These are phyloP conservation scores for Trachelipus rathkii DNA, from an alignment of 1,140 invertebrate genomes.

Conservation along the genomic window DNA sequence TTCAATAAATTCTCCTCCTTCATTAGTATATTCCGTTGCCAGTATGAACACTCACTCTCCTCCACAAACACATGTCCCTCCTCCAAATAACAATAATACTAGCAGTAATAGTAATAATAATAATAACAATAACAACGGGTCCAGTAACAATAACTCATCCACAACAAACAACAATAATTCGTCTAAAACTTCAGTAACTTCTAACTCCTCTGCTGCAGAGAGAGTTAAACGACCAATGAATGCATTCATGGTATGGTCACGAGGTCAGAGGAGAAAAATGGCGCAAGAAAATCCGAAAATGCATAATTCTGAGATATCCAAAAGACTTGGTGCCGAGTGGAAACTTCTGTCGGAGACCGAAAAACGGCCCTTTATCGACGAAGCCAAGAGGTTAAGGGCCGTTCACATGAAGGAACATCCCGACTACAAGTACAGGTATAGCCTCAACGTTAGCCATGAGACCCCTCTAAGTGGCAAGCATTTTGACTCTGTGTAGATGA, in stretches of 20 bases:
- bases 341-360: slow-evolving; percentile 93
- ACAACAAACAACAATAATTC: slow-evolving; percentile 38
- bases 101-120: slow-evolving; percentile 45
- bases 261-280: slow-evolving; percentile 96
- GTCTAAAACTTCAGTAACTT: slow-evolving; percentile 32
- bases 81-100: slow-evolving; percentile 44
- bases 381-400: slow-evolving; percentile 86
- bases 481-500: slow-evolving; percentile 18
- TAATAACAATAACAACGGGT: slow-evolving; percentile 46
- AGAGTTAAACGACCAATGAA: slow-evolving; percentile 71
- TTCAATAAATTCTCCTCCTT: slow-evolving; percentile 35
- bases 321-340: slow-evolving; percentile 92
- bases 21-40: slow-evolving; percentile 43
- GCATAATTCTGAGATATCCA: slow-evolving; percentile 91
- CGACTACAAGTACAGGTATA: slow-evolving; percentile 65
- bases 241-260: slow-evolving; percentile 68
- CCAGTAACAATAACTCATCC: slow-evolving; percentile 44
- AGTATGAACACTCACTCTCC: slow-evolving; percentile 43
- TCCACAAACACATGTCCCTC: slow-evolving; percentile 44
- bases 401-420: slow-evolving; percentile 67
- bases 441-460: slow-evolving; percentile 49
- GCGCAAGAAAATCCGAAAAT: slow-evolving; percentile 99
- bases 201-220: slow-evolving; percentile 54
- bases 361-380: slow-evolving; percentile 98
- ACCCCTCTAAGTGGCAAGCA: slow-evolving; percentile 45